Evolutionary conservation across 2,113 vertebrate genomes (phyloP).

Genomic region (Electrona antarctica): DNA sequence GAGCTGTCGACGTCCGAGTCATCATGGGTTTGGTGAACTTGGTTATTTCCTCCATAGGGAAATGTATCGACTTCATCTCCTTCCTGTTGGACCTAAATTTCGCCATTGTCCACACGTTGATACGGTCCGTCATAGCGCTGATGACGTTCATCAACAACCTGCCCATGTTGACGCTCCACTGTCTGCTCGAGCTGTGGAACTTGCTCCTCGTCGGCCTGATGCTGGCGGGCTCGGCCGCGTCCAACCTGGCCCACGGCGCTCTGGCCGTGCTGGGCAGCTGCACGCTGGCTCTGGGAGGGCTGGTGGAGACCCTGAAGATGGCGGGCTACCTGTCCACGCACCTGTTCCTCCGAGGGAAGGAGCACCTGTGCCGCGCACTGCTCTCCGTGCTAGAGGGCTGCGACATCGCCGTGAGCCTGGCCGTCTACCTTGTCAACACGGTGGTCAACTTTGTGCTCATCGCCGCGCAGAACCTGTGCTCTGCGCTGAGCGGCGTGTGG

Average conservation of each 20-base stretch:
- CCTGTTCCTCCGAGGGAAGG: constrained; percentile 81
- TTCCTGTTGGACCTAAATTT: constrained; percentile 91
- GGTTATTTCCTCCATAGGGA: constrained; percentile 80
- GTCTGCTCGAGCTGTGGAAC: constrained; percentile 78
- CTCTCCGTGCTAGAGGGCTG: constrained; percentile 82
- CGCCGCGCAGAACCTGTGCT: constrained; percentile 85
- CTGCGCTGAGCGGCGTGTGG: constrained; percentile 76
- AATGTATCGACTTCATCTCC: constrained; percentile 81
- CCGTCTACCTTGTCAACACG: constrained; percentile 90
- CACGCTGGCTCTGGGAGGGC: constrained; percentile 76
- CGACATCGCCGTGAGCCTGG: constrained; percentile 84
- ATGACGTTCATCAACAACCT: constrained; percentile 80
- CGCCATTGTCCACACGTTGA: constrained; percentile 84
- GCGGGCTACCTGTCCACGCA: constrained; percentile 86
- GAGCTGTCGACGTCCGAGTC: not conserved
- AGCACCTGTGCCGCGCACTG: constrained; percentile 83
- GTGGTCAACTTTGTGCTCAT: constrained; percentile 88
- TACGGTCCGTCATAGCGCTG: constrained; percentile 79
- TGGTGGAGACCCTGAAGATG: constrained; percentile 88
- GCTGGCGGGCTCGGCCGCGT: constrained; percentile 66
- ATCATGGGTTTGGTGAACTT: constrained; percentile 85
- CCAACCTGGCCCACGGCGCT: constrained; percentile 58
- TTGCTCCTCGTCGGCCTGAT: constrained; percentile 68
- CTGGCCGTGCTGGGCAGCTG: constrained; percentile 68
- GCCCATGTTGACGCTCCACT: constrained; percentile 75